Base-by-base conservation (phyloP, 2,113 vertebrate species). In the Sminthopsis crassicaudata region DNA sequence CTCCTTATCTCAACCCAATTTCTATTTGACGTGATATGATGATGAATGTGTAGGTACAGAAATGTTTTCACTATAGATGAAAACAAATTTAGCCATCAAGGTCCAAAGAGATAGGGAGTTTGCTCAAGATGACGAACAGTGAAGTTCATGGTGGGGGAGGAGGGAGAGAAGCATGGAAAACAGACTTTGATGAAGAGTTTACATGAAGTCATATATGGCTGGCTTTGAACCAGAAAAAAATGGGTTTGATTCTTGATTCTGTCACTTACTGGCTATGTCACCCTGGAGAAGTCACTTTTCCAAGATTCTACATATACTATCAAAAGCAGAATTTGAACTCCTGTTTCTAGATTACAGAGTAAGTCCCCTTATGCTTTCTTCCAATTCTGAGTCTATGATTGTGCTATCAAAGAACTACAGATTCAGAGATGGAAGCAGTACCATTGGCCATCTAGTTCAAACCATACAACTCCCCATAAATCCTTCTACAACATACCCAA, bases 101-200 rank as follows among this genome's bases (percentile, higher is more conserved):
- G 36, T 92, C 90, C 25, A 50, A 55, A 90, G 89, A 57, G 7
- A 3, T 48, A 46, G 36, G 25, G 92, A 76, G 30, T 8, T 36
- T 92, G 9, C 27, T 90, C 9, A 91, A 91, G 91, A 96, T 76
- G 30, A 36, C 30, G 27, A 60, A 60, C 27, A 60, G 27, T 12
- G 11, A 60, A 60, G 57, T 60, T 60, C 27, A 36, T n/a, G 0
- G 60, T 36, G 30, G 12, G 60, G 60, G 3, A 67, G 3, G 60
- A 67, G 30, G 11, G 30, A 36, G 30, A 67, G 60, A 67, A 4
- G 12, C 60, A 67, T 67, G 30, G 60, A 92, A 93, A 94, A 92
- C 90, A 27, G 50, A 53, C 22, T 94, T 93, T 55, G 12, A 91
- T 92, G 93, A 76, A 93, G 76, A 91, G 54, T 76, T 36, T 92